phyloP scores from a whole-genome alignment of 2,888 invertebrate genomes.

The Aquatica leii region DNA sequence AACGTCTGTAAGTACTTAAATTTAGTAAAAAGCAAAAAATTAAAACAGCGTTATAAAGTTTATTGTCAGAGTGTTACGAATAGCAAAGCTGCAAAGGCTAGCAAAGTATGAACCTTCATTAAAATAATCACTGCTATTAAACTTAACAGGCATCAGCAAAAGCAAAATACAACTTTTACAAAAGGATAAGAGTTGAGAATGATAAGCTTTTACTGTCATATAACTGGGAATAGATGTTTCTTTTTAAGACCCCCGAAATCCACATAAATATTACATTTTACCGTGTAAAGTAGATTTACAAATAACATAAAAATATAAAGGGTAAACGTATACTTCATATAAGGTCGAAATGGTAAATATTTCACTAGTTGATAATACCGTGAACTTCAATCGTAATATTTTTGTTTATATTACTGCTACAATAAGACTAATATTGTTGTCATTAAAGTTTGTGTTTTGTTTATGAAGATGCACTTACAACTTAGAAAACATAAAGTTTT shows the following conservation, averaged over 20 bases:
- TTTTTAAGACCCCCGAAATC: constrained; percentile 24
- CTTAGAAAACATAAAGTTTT: too few relatives aligned
- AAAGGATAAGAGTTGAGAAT: constrained; percentile 19
- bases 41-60: constrained; percentile 6
- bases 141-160: constrained; percentile 19
- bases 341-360: constrained; percentile 6
- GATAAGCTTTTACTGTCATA: constrained; percentile 27
- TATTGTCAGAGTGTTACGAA: constrained; percentile 9
- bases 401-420: constrained; percentile 12
- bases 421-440: neutral
- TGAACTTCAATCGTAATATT: neutral
- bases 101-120: constrained; percentile 17
- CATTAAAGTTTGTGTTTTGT: neutral
- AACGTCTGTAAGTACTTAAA: neutral
- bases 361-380: constrained; percentile 4
- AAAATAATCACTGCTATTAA: constrained; percentile 21
- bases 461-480: neutral
- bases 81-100: constrained; percentile 13
- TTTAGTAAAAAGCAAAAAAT: neutral
- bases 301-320: constrained; percentile 2
- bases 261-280: constrained; percentile 26
- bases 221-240: constrained; percentile 15
- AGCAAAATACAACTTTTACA: constrained; percentile 26
- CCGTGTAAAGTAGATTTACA: constrained; percentile 15
- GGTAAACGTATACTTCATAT: neutral